Conservation (phyloP, 1,140 invertebrate genomes). For the Solen grandis region DNA sequence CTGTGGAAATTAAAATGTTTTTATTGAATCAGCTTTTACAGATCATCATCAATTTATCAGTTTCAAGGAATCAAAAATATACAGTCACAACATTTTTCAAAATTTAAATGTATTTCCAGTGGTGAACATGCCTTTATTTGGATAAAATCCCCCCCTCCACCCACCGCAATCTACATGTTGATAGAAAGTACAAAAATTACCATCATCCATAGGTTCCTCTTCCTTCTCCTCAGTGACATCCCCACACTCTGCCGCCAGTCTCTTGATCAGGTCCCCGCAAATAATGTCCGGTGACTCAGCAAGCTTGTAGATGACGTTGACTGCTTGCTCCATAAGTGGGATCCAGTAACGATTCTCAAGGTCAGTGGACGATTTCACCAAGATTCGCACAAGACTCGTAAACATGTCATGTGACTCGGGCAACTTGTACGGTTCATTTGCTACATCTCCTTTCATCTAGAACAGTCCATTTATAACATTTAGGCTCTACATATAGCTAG, state of each 20-base stretch:
- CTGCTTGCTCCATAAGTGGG: conserved; percentile 84
- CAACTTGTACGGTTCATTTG: conserved; percentile 79
- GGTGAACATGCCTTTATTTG: too few species aligned
- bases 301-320: conserved; percentile 84
- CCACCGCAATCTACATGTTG: too few species aligned
- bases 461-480: neutral
- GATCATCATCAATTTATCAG: too few species aligned
- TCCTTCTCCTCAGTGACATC: conserved; percentile 20
- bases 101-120: too few species aligned
- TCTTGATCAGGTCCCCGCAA: conserved; percentile 78
- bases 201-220: neutral
- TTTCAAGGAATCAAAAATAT: too few species aligned
- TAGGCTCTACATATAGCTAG: neutral
- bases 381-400: conserved; percentile 78
- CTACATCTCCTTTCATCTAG: conserved; percentile 66
- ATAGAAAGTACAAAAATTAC: too few species aligned
- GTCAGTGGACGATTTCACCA: conserved; percentile 76
- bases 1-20: too few species aligned
- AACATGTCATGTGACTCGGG: conserved; percentile 84
- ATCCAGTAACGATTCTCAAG: conserved; percentile 82
- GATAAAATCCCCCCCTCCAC: too few species aligned
- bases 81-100: too few species aligned
- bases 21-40: too few species aligned
- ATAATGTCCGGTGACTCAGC: conserved; percentile 82
- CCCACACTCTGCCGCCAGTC: conserved; percentile 61